phyloP scores from a whole-genome alignment of 1,140 invertebrate species.

The Drosophila sp. region DNA sequence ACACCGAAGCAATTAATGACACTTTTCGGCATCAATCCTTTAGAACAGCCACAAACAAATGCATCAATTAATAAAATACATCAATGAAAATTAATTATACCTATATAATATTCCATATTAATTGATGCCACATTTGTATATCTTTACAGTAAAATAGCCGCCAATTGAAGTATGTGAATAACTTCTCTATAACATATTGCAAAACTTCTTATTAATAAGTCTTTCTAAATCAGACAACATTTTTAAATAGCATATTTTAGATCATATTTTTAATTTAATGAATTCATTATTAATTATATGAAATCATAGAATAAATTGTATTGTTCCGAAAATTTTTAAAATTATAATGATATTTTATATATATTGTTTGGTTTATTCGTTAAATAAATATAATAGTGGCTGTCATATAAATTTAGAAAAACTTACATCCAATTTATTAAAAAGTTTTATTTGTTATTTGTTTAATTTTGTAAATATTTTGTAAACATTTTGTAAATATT shows the following conservation, averaged over 20 bases:
- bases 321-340: too few relatives aligned
- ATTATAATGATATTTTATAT: too few relatives aligned
- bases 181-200: too few relatives aligned
- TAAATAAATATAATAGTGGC: neutral
- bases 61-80: conserved; percentile 38
- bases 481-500: too few relatives aligned
- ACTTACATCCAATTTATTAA: neutral
- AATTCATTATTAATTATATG: too few relatives aligned
- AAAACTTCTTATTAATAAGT: neutral
- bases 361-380: too few relatives aligned
- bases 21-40: conserved; percentile 16
- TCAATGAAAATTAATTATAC: conserved; percentile 26
- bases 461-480: neutral
- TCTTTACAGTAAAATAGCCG: neutral
- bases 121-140: neutral
- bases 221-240: too few relatives aligned
- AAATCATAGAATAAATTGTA: too few relatives aligned
- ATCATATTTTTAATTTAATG: too few relatives aligned
- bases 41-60: conserved; percentile 17
- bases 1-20: conserved; percentile 22
- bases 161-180: neutral
- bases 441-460: neutral
- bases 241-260: too few relatives aligned
- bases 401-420: neutral
- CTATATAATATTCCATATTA: conserved; percentile 24